A percentile compares a stretch with the other conserved stretches of the same genome.
Conservation (phyloP, 2,113 vertebrate species). For the Cyphomyrus discorhynchus region DNA sequence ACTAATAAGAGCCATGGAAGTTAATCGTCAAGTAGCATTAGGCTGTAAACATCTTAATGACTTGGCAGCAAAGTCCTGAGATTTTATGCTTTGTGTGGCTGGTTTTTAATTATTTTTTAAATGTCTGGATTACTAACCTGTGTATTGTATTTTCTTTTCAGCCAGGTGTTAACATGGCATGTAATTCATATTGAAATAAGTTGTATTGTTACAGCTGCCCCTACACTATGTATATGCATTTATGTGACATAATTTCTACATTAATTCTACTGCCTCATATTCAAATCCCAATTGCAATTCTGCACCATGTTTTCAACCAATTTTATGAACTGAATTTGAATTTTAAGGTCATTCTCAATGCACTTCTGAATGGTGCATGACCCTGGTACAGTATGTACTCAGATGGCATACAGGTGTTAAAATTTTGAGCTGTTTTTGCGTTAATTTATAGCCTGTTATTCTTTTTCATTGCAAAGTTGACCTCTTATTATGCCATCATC, state of each 20-base stretch:
- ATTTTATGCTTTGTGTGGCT: not conserved
- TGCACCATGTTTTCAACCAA: too few relatives aligned
- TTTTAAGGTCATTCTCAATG: not conserved
- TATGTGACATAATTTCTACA: too few relatives aligned
- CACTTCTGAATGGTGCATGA: too few relatives aligned
- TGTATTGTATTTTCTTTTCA: not conserved
- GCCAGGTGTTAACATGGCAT: too few relatives aligned
- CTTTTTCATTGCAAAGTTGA: not conserved
- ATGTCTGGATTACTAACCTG: not conserved
- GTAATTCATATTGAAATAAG: too few relatives aligned
- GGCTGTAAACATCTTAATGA: not conserved
- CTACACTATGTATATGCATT: too few relatives aligned
- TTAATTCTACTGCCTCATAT: too few relatives aligned
- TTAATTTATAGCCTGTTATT: not conserved
- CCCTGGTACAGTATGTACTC: not conserved
- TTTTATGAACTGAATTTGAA: not conserved
- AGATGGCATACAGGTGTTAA: not conserved
- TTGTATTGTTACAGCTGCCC: too few relatives aligned
- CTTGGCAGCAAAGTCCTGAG: not conserved
- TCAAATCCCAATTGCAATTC: too few relatives aligned
- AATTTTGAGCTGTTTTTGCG: too few relatives aligned
- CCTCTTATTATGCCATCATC: not conserved
- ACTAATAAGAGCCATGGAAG: not conserved
- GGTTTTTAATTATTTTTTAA: not conserved
- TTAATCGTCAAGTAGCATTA: not conserved